phyloP scores from a whole-genome alignment of 2,888 invertebrate species.

The Drosophila paramelanica region DNA sequence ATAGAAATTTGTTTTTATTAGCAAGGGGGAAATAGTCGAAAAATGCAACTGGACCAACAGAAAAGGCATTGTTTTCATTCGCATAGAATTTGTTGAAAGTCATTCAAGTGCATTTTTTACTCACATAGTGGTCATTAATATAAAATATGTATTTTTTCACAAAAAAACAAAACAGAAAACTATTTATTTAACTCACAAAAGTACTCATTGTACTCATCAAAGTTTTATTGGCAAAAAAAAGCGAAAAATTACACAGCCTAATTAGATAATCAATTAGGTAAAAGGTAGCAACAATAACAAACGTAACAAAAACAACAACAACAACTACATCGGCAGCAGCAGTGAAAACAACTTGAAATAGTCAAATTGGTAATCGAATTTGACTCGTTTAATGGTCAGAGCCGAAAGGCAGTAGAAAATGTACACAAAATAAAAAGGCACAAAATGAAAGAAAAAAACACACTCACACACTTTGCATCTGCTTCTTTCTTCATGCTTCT shows the following conservation, averaged over 20 bases:
- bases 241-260: slow-evolving; percentile 43
- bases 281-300: slow-evolving; percentile 26
- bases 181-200: background rate
- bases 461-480: slow-evolving; percentile 5
- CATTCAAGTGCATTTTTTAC: no score
- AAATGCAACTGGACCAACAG: no score
- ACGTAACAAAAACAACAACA: slow-evolving; percentile 16
- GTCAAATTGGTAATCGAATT: slow-evolving; percentile 75
- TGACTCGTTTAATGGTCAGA: slow-evolving; percentile 21
- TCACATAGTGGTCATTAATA: no score
- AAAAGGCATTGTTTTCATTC: background rate
- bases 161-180: no score
- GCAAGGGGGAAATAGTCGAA: no score
- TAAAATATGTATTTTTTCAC: no score
- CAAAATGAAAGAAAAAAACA: slow-evolving; percentile 30
- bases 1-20: background rate
- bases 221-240: slow-evolving; percentile 7
- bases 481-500: slow-evolving; percentile 23
- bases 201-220: slow-evolving; percentile 2
- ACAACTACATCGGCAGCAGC: slow-evolving; percentile 28
- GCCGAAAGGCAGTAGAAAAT: slow-evolving; percentile 10
- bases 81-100: background rate
- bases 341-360: slow-evolving; percentile 71
- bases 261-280: slow-evolving; percentile 51
- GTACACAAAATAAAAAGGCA: slow-evolving; percentile 35